Conservation (phyloP, 2,797 vertebrate species). For the Phaenicophaeus curvirostris region DNA sequence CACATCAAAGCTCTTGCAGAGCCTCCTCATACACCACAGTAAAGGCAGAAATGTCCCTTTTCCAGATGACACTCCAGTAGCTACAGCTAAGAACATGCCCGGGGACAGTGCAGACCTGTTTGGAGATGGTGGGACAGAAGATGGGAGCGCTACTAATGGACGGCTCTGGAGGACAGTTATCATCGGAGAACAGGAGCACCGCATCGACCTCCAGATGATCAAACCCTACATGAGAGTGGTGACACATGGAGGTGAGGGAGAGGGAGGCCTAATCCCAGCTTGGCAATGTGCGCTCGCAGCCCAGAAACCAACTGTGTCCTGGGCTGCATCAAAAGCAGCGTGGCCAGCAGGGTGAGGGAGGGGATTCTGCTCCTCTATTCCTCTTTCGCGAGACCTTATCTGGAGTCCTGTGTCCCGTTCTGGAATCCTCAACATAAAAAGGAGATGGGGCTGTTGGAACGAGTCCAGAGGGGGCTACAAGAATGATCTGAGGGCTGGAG, state of each 20-base stretch:
- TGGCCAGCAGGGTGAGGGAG: too few relatives aligned
- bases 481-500: too few relatives aligned
- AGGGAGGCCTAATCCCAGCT: too few relatives aligned
- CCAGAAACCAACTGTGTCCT: too few relatives aligned
- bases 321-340: too few relatives aligned
- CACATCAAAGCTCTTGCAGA: not conserved
- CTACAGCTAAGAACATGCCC: constrained; percentile 90
- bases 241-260: constrained; percentile 89
- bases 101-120: constrained; percentile 80
- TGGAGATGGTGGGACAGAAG: constrained; percentile 79
- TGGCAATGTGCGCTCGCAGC: too few relatives aligned
- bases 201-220: constrained; percentile 98
- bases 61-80: constrained; percentile 93
- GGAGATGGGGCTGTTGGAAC: too few relatives aligned
- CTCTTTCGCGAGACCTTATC: too few relatives aligned
- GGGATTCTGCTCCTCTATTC: too few relatives aligned
- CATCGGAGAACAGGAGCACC: constrained; percentile 95
- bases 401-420: too few relatives aligned
- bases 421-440: too few relatives aligned
- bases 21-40: accelerated
- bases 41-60: not conserved
- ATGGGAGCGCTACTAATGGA: constrained; percentile 81
- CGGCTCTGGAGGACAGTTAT: constrained; percentile 95
- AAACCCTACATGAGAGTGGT: constrained; percentile 94
- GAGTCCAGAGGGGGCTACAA: too few relatives aligned